Conservation (phyloP, 2,113 vertebrate species). For the Aspidoscelis tigris region DNA sequence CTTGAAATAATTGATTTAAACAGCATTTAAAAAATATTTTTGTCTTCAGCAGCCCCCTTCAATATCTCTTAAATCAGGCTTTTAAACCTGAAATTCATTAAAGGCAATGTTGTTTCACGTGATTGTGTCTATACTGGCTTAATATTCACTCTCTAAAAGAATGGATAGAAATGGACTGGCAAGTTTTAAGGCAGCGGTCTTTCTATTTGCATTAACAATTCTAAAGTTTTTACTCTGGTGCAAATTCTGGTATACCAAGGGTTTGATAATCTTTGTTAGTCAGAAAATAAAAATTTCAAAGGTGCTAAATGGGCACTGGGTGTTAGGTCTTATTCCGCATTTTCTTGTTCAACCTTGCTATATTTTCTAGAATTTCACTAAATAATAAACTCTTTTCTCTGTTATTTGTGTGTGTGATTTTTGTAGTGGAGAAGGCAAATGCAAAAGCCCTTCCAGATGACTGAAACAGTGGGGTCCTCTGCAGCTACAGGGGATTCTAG, state of each 20-base stretch:
- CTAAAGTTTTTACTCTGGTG: constrained; percentile 10
- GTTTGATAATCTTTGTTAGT: constrained; percentile 69
- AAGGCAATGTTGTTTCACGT: constrained; percentile 29
- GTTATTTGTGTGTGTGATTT: constrained; percentile 99
- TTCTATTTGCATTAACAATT: constrained; percentile 23
- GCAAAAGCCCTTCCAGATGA: constrained; percentile 98
- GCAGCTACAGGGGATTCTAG: constrained; percentile 97
- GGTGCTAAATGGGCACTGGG: constrained; percentile 83
- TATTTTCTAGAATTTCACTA: constrained; percentile 88
- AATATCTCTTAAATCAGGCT: constrained; percentile 43
- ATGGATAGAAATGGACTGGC: constrained; percentile 28
- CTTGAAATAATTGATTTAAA: constrained; percentile 35
- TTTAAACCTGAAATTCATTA: constrained; percentile 5
- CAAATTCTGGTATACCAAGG: constrained; percentile 81
- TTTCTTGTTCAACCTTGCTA: constrained; percentile 84
- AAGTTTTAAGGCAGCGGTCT: constrained; percentile 3
- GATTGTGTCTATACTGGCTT: constrained; percentile 38
- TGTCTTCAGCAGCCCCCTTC: constrained; percentile 17
- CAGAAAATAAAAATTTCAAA: constrained; percentile 68
- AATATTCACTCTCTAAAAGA: constrained; percentile 47
- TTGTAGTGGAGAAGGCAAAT: constrained; percentile 99
- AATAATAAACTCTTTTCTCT: constrained; percentile 98
- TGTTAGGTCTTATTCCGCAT: constrained; percentile 78
- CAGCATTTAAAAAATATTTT: constrained; percentile 54
- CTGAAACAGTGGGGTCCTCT: constrained; percentile 95